Conservation (phyloP, 2,797 vertebrate genomes). For the Bradypus variegatus region DNA sequence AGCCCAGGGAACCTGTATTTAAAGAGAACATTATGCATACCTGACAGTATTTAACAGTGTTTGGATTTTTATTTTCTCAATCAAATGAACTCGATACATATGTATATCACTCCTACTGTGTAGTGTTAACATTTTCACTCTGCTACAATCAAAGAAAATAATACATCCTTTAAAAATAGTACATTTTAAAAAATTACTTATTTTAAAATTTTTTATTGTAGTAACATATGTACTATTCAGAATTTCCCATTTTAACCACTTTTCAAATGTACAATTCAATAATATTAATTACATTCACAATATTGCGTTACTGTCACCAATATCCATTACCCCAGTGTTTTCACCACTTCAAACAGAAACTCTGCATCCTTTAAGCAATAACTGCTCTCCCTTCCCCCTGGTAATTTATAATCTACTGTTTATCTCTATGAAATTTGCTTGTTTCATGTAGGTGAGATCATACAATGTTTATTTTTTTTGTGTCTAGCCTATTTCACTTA, state of each 20-base stretch:
- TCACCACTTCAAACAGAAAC: too few species aligned
- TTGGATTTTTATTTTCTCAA: constrained; percentile 29
- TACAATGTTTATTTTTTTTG: too few species aligned
- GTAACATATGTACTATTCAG: background rate
- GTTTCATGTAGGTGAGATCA: too few species aligned
- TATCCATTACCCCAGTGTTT: too few species aligned
- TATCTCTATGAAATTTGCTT: too few species aligned
- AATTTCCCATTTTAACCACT: background rate
- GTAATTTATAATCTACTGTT: too few species aligned
- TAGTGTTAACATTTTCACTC: background rate
- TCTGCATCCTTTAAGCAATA: too few species aligned
- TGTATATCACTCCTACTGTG: background rate
- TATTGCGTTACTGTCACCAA: too few species aligned
- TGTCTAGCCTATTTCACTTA: too few species aligned
- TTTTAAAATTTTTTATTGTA: background rate
- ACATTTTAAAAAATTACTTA: background rate
- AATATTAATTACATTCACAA: too few species aligned
- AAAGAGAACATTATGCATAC: background rate
- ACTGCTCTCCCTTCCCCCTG: too few species aligned
- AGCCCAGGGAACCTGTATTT: background rate
- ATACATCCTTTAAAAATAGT: background rate
- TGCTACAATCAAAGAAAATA: background rate
- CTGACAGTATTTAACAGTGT: background rate
- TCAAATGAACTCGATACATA: background rate
- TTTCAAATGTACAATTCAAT: too few species aligned